Evolutionary conservation across 2,888 invertebrate genomes (phyloP), one percentile per base, ranked within the genome.

Genomic region (Embidobia sp.): DNA sequence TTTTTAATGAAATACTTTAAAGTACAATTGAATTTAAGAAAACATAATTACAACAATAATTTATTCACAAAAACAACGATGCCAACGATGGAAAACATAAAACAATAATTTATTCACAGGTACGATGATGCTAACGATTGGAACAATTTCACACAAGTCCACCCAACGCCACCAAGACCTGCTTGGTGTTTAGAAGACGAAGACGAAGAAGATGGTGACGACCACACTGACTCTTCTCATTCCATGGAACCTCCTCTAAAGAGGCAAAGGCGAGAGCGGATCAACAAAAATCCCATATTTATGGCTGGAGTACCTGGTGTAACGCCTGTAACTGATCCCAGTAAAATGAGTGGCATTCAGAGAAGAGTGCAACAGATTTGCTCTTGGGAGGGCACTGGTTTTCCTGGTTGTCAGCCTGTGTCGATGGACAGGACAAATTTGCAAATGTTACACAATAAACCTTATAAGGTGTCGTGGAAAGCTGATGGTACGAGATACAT

Each of bases 381-480:
- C 87, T 92, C 91, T 2, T 98, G 97, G 96, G 88, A 92, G 13
- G 90, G 90, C 2, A 92, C 92, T 10, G 97, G 96, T 0, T 99
- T 99, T 90, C 98, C 99, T 0, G 99, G 99, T 0, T 94, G 95
- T 1, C 99, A 99, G 87, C 99, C 99, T 0, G 98, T 99, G 0
- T 98, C 98, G 0, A 98, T 99, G 98, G 96, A 97, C 85, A 90
- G 91, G 0, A 86, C 92, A 0, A 99, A 99, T 89, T 91, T 99
- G 44, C 89, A 90, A 51, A 91, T 94, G 7, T 90, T 99, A 1
- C 91, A 93, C 22, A 90, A 94, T 79, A 96, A 96, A 85, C 96
- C 96, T 0, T 99, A 99, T 86, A 93, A 94, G 87, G 98, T 99
- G 0, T 99, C 98, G 1, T 99, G 99, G 99, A 99, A 99, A 88